These are phyloP conservation scores for Discoglossus pictus DNA, from an alignment of 2,797 vertebrate species.

Conservation along the genomic window DNA sequence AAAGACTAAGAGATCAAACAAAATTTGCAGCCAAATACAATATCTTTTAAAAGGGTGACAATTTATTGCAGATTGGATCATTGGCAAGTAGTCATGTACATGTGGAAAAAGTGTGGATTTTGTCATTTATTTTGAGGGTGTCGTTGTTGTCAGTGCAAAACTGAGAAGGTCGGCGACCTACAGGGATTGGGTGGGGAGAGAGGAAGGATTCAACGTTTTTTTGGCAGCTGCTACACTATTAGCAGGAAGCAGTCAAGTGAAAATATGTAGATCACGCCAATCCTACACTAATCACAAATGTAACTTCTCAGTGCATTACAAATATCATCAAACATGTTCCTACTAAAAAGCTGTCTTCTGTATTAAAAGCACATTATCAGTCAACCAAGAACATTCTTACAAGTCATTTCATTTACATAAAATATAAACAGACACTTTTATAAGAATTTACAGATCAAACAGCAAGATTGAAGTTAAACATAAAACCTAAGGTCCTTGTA, in stretches of 20 bases:
- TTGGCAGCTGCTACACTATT: slow-evolving; percentile 58
- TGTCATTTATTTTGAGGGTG: slow-evolving; percentile 60
- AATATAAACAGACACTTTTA: too few species aligned
- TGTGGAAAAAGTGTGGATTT: slow-evolving; percentile 56
- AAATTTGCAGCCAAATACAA: slow-evolving; percentile 4
- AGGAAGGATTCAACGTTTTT: slow-evolving; percentile 55
- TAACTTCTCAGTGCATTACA: slow-evolving; percentile 7
- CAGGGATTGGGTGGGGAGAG: slow-evolving; percentile 63
- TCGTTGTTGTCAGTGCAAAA: slow-evolving; percentile 49
- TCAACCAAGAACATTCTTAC: too few species aligned
- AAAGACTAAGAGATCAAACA: slow-evolving; percentile 8
- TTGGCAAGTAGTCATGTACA: slow-evolving; percentile 50
- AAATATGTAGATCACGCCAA: slow-evolving; percentile 53
- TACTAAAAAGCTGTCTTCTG: neutral
- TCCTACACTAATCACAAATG: slow-evolving; percentile 6
- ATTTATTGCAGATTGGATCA: slow-evolving; percentile 40
- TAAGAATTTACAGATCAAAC: too few species aligned
- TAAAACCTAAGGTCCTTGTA: too few species aligned
- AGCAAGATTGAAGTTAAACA: too few species aligned
- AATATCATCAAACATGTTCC: neutral
- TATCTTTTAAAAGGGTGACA: slow-evolving; percentile 6
- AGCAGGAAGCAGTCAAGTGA: slow-evolving; percentile 52
- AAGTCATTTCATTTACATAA: too few species aligned
- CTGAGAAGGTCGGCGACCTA: slow-evolving; percentile 60
- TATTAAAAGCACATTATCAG: neutral